Conservation (phyloP, 1,140 invertebrate genomes). For the Bradynema listronoti region DNA sequence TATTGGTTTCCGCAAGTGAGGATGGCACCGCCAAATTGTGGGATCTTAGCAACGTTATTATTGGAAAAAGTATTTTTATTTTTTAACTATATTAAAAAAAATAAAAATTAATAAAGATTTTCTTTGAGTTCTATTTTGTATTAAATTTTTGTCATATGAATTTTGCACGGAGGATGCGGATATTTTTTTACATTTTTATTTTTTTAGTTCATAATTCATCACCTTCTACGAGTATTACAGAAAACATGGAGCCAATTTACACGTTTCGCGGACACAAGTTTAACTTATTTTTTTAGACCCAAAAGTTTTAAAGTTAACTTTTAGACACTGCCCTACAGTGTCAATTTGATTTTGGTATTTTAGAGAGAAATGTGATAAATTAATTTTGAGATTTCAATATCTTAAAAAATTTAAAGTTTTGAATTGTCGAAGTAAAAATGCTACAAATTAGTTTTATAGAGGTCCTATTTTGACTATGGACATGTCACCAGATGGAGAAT, state of each 20-base stretch:
- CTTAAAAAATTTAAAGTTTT: no score
- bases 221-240: slow-evolving; percentile 57
- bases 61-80: slow-evolving; percentile 12
- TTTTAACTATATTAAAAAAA: slow-evolving; percentile 4
- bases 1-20: slow-evolving; percentile 92
- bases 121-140: not conserved
- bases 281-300: slow-evolving; percentile 16
- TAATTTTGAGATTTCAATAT: no score
- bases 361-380: no score
- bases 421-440: no score
- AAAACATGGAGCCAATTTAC: slow-evolving; percentile 95
- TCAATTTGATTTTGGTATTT: no score
- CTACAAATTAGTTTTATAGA: slow-evolving; percentile 28
- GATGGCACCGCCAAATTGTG: slow-evolving; percentile 97
- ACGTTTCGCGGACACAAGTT: slow-evolving; percentile 83
- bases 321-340: no score
- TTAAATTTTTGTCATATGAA: no score
- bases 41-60: slow-evolving; percentile 71
- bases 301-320: not conserved
- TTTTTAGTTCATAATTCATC: slow-evolving; percentile 16
- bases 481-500: slow-evolving; percentile 80
- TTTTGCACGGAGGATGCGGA: no score
- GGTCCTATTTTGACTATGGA: slow-evolving; percentile 86
- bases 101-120: slow-evolving; percentile 5
- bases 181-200: slow-evolving; percentile 1